A percentile compares a stretch with the other conserved stretches of the same genome.
Evolutionary conservation across 1,140 invertebrate species (phyloP).

Genomic region (Drosophila subpulchrella): DNA sequence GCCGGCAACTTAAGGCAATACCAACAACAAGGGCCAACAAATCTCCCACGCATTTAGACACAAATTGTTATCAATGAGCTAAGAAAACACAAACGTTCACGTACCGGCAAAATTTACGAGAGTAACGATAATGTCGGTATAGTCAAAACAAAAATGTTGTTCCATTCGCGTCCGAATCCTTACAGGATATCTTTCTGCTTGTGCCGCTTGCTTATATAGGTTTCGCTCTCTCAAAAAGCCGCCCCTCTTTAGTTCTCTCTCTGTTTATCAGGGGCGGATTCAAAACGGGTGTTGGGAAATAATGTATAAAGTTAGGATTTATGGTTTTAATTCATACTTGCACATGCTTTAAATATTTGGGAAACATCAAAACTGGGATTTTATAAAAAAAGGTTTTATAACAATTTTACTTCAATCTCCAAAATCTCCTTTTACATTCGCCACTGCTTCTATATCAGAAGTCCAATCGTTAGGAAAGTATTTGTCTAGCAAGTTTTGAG

Average conservation of each 20-base stretch:
- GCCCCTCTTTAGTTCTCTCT: not conserved
- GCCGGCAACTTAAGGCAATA: constrained; percentile 15
- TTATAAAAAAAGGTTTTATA: too few species aligned
- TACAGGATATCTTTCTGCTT: not conserved
- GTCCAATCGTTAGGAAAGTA: too few species aligned
- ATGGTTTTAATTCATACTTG: too few species aligned
- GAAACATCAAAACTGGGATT: too few species aligned
- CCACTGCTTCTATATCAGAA: too few species aligned
- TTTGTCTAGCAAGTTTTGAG: too few species aligned
- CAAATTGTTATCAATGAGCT: constrained; percentile 16
- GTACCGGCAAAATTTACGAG: constrained; percentile 28
- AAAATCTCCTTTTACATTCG: too few species aligned
- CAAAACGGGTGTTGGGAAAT: not conserved
- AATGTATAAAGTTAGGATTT: too few species aligned
- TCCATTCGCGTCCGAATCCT: constrained; percentile 3
- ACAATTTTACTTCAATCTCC: too few species aligned
- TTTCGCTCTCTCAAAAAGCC: not conserved
- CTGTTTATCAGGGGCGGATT: not conserved
- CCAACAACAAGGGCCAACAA: constrained; percentile 5
- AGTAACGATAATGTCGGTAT: not conserved
- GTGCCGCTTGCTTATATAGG: constrained; percentile 8
- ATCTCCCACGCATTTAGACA: constrained; percentile 6
- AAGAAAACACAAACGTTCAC: not conserved
- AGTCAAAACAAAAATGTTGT: not conserved
- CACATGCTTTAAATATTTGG: too few species aligned